These are phyloP conservation scores for Micromesistius poutassou DNA, from an alignment of 2,797 vertebrate species.

Conservation along the genomic window DNA sequence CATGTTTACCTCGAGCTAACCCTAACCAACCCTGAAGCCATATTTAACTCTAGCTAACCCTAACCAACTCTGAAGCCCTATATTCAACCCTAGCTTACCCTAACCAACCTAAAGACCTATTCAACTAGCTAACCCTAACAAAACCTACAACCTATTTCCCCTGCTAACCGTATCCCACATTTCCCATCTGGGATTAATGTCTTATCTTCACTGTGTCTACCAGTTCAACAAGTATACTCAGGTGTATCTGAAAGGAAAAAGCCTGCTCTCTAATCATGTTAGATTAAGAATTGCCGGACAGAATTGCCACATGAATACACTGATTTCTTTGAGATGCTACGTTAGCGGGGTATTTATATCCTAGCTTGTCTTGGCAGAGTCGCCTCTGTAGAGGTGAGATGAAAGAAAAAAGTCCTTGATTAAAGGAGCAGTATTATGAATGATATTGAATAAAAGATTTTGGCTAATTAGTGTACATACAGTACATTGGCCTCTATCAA, in stretches of 20 bases:
- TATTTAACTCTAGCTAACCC: too few species aligned
- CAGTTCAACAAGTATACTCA: neutral
- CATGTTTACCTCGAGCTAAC: too few species aligned
- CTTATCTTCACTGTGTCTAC: neutral
- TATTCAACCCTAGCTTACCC: neutral
- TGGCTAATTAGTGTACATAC: neutral
- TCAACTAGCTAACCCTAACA: neutral
- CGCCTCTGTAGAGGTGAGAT: neutral
- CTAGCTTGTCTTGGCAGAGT: neutral
- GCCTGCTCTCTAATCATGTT: neutral
- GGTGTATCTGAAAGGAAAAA: neutral
- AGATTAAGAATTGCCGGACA: neutral
- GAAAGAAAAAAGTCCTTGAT: neutral
- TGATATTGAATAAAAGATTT: neutral
- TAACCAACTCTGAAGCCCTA: too few species aligned
- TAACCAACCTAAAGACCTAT: neutral
- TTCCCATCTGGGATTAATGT: neutral
- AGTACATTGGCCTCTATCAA: neutral
- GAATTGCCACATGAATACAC: neutral
- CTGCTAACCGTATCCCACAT: neutral
- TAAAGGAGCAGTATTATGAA: neutral
- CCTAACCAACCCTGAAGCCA: too few species aligned
- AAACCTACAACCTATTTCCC: neutral
- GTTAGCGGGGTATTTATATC: neutral
- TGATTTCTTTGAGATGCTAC: neutral